Conservation (phyloP, 2,888 invertebrate genomes). For the Parnassius smintheus region DNA sequence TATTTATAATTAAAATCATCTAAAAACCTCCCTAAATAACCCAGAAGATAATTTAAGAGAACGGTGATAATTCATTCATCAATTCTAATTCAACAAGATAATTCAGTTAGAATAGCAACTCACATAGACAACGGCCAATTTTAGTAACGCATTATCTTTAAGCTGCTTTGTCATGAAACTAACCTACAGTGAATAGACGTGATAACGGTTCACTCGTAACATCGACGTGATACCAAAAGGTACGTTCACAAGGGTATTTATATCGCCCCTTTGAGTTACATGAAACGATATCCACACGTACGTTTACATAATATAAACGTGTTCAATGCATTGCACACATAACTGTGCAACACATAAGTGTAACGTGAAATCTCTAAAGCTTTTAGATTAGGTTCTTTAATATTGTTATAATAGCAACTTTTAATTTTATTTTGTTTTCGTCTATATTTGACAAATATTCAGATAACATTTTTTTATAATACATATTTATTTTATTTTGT, state of each 20-base stretch:
- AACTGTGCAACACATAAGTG: not conserved
- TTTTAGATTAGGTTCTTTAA: too few relatives aligned
- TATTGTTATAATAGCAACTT: too few relatives aligned
- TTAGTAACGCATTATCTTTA: conserved; percentile 61
- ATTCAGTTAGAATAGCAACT: not conserved
- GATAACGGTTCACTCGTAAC: conserved; percentile 49
- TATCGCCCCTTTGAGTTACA: conserved; percentile 1
- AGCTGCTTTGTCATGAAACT: conserved; percentile 64
- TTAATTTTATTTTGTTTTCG: too few relatives aligned
- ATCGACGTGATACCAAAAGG: conserved; percentile 22
- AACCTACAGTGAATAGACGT: conserved; percentile 52
- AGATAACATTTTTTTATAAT: too few relatives aligned
- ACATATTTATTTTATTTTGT: too few relatives aligned
- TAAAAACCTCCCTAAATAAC: not conserved
- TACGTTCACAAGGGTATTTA: conserved; percentile 22
- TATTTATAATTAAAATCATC: not conserved
- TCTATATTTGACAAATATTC: too few relatives aligned
- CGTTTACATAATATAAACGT: too few relatives aligned
- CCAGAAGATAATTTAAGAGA: not conserved
- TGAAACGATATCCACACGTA: not conserved
- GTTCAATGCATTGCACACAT: not conserved
- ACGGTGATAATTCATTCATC: too few relatives aligned
- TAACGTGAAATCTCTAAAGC: not conserved
- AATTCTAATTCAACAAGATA: too few relatives aligned
- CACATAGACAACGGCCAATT: conserved; percentile 45